Evolutionary conservation across 2,888 invertebrate species (phyloP).

Genomic region (Eupeodes luniger): DNA sequence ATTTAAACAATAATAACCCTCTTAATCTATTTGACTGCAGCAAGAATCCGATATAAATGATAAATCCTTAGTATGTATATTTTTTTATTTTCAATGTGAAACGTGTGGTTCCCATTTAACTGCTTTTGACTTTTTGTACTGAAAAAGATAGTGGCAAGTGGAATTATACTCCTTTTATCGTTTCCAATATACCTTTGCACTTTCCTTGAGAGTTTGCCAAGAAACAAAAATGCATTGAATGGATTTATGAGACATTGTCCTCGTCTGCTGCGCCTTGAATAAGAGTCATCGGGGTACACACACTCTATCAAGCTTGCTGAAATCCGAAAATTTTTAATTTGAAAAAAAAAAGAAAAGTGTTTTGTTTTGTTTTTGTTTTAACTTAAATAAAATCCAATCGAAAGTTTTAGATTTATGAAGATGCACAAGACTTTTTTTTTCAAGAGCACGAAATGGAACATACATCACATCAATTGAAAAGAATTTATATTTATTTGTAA

Average conservation of each 20-base stretch:
- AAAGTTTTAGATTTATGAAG: constrained; percentile 12
- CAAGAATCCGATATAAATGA: background rate
- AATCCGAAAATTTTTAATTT: background rate
- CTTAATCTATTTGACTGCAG: constrained; percentile 14
- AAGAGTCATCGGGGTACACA: background rate
- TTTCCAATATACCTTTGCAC: constrained; percentile 13
- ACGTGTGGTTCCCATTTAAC: constrained; percentile 6
- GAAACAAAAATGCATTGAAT: background rate
- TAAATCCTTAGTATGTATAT: too few relatives aligned
- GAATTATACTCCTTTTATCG: background rate
- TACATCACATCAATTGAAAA: background rate
- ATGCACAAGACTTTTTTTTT: constrained; percentile 2
- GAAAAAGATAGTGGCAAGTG: background rate
- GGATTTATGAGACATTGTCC: constrained; percentile 13
- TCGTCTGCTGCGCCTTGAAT: background rate
- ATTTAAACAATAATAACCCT: background rate
- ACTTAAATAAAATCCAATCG: background rate
- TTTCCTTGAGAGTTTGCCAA: constrained; percentile 35
- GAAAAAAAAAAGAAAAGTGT: background rate
- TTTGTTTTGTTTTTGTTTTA: background rate
- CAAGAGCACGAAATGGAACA: background rate
- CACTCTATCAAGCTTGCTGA: background rate
- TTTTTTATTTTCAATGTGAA: background rate
- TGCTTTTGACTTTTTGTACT: constrained; percentile 10
- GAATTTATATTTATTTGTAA: background rate